These are phyloP conservation scores for Drosophila rubida DNA, from an alignment of 2,888 invertebrate genomes.

Conservation along the genomic window DNA sequence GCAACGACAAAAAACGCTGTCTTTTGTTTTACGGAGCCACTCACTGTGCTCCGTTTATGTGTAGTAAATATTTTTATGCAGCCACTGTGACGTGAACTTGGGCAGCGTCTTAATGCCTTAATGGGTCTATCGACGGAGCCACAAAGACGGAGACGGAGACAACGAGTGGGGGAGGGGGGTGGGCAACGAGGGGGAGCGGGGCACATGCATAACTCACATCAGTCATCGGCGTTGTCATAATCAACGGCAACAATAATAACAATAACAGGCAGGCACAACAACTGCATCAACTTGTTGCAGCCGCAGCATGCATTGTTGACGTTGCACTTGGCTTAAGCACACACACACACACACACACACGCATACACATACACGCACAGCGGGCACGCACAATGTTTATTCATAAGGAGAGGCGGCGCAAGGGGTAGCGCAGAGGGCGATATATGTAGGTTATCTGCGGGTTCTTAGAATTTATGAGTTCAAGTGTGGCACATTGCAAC, in stretches of 20 bases:
- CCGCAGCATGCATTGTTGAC: constrained; percentile 49
- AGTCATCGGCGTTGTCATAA: constrained; percentile 73
- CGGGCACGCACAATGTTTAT: constrained; percentile 57
- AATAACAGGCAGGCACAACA: constrained; percentile 35
- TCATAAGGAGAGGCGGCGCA: constrained; percentile 39
- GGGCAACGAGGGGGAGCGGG: constrained; percentile 1
- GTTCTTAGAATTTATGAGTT: constrained; percentile 79
- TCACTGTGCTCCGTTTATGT: no score
- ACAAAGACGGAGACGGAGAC: constrained; percentile 12
- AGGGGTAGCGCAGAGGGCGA: constrained; percentile 6
- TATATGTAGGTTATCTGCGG: constrained; percentile 75
- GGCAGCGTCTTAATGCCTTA: constrained; percentile 51
- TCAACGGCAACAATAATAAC: constrained; percentile 60
- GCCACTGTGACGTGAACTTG: constrained; percentile 53
- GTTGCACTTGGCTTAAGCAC: constrained; percentile 65
- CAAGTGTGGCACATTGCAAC: constrained; percentile 74
- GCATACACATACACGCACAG: constrained; percentile 12
- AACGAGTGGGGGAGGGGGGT: background rate
- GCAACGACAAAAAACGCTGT: no score
- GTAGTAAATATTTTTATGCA: background rate
- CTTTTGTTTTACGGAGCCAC: no score
- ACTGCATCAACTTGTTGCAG: constrained; percentile 65
- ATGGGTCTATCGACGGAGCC: constrained; percentile 53
- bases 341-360: constrained; percentile 26
- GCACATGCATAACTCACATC: constrained; percentile 45